Evolutionary conservation across 2,888 invertebrate genomes (phyloP).

Genomic region (Chydorus sphaericus): DNA sequence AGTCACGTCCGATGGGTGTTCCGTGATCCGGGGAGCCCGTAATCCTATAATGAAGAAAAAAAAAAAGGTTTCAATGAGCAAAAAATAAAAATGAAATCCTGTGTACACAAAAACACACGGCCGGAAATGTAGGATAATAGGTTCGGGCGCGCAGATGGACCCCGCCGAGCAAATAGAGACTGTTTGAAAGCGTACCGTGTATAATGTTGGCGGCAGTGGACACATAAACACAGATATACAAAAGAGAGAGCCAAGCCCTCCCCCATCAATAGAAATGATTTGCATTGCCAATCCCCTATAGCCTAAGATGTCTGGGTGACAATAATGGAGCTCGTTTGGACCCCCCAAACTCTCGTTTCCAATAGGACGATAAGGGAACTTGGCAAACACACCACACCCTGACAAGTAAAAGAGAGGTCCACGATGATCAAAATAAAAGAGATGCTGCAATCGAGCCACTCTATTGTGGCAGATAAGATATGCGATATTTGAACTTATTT

Average conservation of each 20-base stretch:
- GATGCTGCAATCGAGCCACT: background rate
- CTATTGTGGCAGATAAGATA: background rate
- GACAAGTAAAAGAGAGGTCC: background rate
- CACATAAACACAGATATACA: background rate
- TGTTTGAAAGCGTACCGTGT: background rate
- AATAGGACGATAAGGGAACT: too few relatives aligned
- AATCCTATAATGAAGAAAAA: background rate
- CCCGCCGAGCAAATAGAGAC: background rate
- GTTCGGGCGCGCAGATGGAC: background rate
- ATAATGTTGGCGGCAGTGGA: background rate
- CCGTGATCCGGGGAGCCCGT: conserved; percentile 71
- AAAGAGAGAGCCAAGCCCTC: background rate
- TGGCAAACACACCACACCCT: background rate
- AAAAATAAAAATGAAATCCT: too few relatives aligned
- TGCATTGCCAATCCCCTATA: background rate
- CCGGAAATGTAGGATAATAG: background rate
- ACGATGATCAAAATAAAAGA: too few relatives aligned
- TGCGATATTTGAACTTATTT: background rate
- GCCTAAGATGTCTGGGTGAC: background rate
- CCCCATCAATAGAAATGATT: background rate
- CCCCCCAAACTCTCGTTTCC: too few relatives aligned
- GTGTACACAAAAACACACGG: too few relatives aligned
- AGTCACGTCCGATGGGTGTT: conserved; percentile 91
- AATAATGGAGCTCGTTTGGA: background rate
- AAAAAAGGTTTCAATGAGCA: background rate